These are phyloP conservation scores for Morbakka virulenta DNA, from an alignment of 30 jellyfish, hydroid and myxozoan species.

Conservation along the genomic window DNA sequence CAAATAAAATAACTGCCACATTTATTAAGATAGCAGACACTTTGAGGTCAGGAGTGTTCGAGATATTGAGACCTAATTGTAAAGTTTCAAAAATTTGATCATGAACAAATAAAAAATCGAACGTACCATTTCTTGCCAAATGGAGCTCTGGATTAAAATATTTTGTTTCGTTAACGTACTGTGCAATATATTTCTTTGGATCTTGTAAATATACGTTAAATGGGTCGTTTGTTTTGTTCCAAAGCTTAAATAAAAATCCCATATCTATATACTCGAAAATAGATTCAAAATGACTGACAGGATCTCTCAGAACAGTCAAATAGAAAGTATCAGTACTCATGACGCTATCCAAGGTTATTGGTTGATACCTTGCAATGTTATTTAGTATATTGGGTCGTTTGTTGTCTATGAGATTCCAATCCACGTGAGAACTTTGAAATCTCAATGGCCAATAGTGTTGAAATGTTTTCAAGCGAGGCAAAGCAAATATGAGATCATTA, in stretches of 20 bases:
- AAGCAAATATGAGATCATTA: constrained; percentile 51
- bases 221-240: background rate
- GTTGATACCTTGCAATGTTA: background rate
- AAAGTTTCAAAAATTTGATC: too few relatives aligned
- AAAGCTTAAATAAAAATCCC: background rate
- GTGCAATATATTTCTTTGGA: background rate
- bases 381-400: constrained; percentile 65
- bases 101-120: too few relatives aligned
- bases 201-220: background rate
- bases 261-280: background rate
- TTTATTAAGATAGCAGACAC: too few relatives aligned
- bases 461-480: constrained; percentile 75
- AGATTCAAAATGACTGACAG: background rate
- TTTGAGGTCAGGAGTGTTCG: too few relatives aligned
- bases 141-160: background rate
- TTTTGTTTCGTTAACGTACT: background rate
- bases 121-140: background rate
- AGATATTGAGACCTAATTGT: too few relatives aligned
- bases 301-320: background rate
- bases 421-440: constrained; percentile 81
- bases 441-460: constrained; percentile 96
- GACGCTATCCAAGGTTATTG: background rate
- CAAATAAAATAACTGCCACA: too few relatives aligned
- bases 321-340: background rate
- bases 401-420: constrained; percentile 70